Percentiles rank a stretch among this genome's conserved stretches.
phyloP scores from a whole-genome alignment of 2,113 vertebrate species.

The Amphiprion ocellaris region DNA sequence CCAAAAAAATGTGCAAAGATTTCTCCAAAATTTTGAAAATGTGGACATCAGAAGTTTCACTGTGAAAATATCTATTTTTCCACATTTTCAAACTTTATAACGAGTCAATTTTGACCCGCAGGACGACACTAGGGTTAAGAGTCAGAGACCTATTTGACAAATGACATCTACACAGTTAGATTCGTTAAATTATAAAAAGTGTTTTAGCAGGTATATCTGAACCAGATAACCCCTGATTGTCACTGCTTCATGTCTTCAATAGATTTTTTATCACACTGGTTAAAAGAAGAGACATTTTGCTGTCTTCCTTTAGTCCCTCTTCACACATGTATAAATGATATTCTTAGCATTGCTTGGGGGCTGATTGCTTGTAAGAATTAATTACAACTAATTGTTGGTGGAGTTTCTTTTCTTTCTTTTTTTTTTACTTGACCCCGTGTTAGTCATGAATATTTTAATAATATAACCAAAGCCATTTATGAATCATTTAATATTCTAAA shows the following conservation, averaged over 20 bases:
- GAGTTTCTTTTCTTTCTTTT: neutral
- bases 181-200: too few relatives aligned
- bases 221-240: too few relatives aligned
- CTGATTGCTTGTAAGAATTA: neutral
- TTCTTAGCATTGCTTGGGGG: too few relatives aligned
- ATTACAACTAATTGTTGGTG: neutral
- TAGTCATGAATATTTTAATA: slow-evolving; percentile 37
- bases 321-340: too few relatives aligned
- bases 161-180: neutral
- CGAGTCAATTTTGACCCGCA: too few relatives aligned
- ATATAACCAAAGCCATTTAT: slow-evolving; percentile 30
- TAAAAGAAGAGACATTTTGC: neutral
- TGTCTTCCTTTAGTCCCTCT: neutral
- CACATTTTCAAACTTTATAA: too few relatives aligned
- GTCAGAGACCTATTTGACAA: neutral
- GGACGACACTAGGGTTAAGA: too few relatives aligned
- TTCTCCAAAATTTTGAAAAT: too few relatives aligned
- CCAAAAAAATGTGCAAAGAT: too few relatives aligned
- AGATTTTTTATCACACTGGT: neutral
- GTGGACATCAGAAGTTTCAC: too few relatives aligned
- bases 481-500: slow-evolving; percentile 46
- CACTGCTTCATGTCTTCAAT: neutral
- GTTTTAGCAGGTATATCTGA: too few relatives aligned
- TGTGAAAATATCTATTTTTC: too few relatives aligned
- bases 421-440: neutral